A percentile compares a stretch with the other conserved stretches of the same genome.
phyloP scores from a whole-genome alignment of 1,140 invertebrate genomes.

The Aporrectodea caliginosa region DNA sequence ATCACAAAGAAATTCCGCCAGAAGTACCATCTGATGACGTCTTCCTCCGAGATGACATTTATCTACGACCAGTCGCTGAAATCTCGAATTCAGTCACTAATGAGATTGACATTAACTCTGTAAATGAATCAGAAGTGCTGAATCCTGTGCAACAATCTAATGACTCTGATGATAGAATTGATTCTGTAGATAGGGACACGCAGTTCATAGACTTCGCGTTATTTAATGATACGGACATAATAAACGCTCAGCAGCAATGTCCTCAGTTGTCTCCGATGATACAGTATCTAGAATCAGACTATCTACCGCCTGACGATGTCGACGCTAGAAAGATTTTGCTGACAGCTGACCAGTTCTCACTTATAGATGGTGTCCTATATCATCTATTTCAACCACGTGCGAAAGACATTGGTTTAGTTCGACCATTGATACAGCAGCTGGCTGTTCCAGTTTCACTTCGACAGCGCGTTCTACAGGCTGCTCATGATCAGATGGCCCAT shows the following conservation, averaged over 20 bases:
- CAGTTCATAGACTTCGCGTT: not conserved
- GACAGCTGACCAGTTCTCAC: not conserved
- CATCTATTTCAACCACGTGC: not conserved
- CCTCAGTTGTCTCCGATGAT: not conserved
- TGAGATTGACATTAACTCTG: not conserved
- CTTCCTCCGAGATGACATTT: not conserved
- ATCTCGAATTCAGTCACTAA: not conserved
- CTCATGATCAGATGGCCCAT: not conserved
- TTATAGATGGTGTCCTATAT: not conserved
- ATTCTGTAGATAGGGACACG: not conserved
- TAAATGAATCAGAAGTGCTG: not conserved
- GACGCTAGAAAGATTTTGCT: not conserved
- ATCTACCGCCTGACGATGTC: not conserved
- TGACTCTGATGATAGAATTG: too few relatives aligned
- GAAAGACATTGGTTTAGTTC: not conserved
- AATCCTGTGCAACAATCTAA: too few relatives aligned
- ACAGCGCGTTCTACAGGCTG: not conserved
- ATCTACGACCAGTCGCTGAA: not conserved
- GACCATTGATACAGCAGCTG: not conserved
- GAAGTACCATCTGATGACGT: not conserved
- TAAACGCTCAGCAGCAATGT: not conserved
- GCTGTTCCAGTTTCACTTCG: not conserved
- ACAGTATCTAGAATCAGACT: not conserved
- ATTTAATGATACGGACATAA: not conserved
- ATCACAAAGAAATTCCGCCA: not conserved